These are phyloP conservation scores for Euplexia lucipara DNA, from an alignment of 2,888 invertebrate genomes.

Conservation along the genomic window DNA sequence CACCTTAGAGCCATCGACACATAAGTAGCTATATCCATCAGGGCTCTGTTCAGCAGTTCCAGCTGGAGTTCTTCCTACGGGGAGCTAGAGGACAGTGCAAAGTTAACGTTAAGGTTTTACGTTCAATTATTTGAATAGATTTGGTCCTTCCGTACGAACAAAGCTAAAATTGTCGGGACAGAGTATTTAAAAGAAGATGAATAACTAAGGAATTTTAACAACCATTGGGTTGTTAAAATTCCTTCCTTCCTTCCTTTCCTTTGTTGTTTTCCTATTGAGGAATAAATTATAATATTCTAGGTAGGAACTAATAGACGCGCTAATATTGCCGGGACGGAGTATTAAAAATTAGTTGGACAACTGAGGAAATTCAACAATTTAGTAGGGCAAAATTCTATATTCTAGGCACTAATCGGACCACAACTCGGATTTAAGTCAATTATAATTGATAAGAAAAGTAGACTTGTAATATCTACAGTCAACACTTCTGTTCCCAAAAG, in stretches of 20 bases:
- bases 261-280: no score
- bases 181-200: not conserved
- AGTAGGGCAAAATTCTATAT: not conserved
- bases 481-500: no score
- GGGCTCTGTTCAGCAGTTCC: slow-evolving; percentile 92
- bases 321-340: not conserved
- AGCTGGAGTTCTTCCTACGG: slow-evolving; percentile 91
- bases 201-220: not conserved
- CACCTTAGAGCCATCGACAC: slow-evolving; percentile 94
- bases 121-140: not conserved
- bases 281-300: no score
- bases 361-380: not conserved
- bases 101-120: not conserved
- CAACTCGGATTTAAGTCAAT: no score
- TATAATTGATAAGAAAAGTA: no score
- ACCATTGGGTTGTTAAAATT: no score
- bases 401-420: no score
- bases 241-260: no score
- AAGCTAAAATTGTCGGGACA: not conserved
- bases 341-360: not conserved
- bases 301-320: no score
- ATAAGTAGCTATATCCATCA: slow-evolving; percentile 94
- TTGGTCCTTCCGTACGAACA: not conserved
- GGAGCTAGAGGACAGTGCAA: slow-evolving; percentile 84
- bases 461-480: no score